A percentile compares a stretch with the other conserved stretches of the same genome.
These are phyloP conservation scores for Ips nitidus DNA, from an alignment of 1,140 invertebrate genomes.

Conservation along the genomic window DNA sequence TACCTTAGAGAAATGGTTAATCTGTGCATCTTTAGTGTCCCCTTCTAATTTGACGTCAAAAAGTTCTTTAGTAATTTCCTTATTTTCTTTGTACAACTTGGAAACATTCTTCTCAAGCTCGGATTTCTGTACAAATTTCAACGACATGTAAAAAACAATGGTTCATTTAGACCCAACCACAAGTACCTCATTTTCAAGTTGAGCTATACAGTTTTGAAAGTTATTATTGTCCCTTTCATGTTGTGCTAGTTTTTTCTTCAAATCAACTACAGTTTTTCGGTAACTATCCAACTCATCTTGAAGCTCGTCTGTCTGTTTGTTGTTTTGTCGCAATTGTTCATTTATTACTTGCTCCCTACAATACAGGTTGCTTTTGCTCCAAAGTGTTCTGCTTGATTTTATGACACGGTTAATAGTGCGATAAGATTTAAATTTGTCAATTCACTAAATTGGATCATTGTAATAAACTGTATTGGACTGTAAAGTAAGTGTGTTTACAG, in stretches of 20 bases:
- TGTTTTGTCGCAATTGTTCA: conserved; percentile 32
- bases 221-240: conserved; percentile 35
- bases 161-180: neutral
- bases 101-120: conserved; percentile 34
- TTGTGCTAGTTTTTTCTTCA: conserved; percentile 33
- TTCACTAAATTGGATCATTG: too few relatives aligned
- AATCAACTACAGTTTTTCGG: conserved; percentile 27
- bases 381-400: too few relatives aligned
- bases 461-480: too few relatives aligned
- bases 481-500: too few relatives aligned
- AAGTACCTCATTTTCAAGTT: conserved; percentile 38
- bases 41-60: conserved; percentile 30
- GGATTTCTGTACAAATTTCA: conserved; percentile 24
- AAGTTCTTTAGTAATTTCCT: conserved; percentile 29
- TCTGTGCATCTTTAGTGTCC: conserved; percentile 29
- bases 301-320: conserved; percentile 26
- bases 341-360: conserved; percentile 36
- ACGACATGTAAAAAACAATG: neutral
- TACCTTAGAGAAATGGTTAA: conserved; percentile 19
- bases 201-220: conserved; percentile 19
- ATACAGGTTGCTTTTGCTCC: neutral
- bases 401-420: too few relatives aligned
- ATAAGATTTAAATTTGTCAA: too few relatives aligned
- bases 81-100: conserved; percentile 16
- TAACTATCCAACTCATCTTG: conserved; percentile 27